Evolutionary conservation across 2,888 invertebrate genomes (phyloP).

Genomic region (Drosophila longiperda): DNA sequence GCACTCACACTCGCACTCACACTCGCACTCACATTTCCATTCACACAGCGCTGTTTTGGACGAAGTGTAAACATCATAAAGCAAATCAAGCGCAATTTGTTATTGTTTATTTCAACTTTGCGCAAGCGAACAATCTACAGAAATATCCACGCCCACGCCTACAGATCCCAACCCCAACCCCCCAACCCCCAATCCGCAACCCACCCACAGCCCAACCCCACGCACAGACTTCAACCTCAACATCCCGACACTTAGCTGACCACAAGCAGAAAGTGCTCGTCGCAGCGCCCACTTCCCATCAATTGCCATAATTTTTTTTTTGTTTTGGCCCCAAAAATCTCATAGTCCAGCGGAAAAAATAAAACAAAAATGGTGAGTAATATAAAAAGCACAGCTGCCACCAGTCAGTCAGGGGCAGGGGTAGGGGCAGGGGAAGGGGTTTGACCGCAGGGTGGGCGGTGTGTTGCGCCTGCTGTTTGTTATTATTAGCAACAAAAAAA

Average conservation of each 20-base stretch:
- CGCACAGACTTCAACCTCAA: not conserved
- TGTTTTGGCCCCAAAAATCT: constrained; percentile 41
- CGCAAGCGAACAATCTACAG: constrained; percentile 59
- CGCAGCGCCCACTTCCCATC: constrained; percentile 64
- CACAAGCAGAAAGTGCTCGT: constrained; percentile 55
- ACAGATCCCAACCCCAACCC: not conserved
- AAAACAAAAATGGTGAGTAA: constrained; percentile 43
- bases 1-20: constrained; percentile 12
- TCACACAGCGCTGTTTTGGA: constrained; percentile 29
- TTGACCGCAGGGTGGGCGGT: not conserved
- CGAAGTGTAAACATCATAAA: constrained; percentile 74
- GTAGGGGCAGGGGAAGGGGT: not conserved
- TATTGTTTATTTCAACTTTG: constrained; percentile 78
- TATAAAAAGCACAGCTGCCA: constrained; percentile 62
- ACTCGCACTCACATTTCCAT: constrained; percentile 16
- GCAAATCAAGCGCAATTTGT: constrained; percentile 81
- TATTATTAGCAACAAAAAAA: constrained; percentile 68
- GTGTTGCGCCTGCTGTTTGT: constrained; percentile 57
- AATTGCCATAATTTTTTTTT: constrained; percentile 73
- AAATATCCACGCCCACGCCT: not conserved
- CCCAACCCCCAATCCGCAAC: not conserved
- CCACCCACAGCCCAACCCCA: not conserved
- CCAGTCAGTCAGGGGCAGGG: not conserved
- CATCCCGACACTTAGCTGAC: constrained; percentile 31
- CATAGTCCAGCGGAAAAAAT: constrained; percentile 45